Percentiles rank a stretch among this genome's conserved stretches.
Conservation (phyloP, 2,888 invertebrate species). For the Pachymerium ferrugineum region DNA sequence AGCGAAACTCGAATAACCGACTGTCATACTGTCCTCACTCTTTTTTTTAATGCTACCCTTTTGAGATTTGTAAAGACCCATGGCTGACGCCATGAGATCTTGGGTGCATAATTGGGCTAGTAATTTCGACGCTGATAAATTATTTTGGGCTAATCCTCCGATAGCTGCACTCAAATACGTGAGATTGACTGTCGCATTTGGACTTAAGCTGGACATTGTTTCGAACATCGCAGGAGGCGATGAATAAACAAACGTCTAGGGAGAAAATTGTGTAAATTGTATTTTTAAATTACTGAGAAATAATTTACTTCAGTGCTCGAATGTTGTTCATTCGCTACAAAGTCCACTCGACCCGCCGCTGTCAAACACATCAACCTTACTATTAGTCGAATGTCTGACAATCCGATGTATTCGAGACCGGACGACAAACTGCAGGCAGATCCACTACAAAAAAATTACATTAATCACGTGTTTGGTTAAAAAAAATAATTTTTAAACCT, state of each 20-base stretch:
- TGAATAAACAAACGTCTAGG: neutral
- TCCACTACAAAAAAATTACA: constrained; percentile 43
- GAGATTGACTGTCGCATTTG: constrained; percentile 36
- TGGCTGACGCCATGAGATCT: constrained; percentile 52
- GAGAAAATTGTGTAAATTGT: neutral
- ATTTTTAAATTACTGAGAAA: neutral
- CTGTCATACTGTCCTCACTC: neutral
- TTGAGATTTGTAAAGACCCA: constrained; percentile 42
- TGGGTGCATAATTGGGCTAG: constrained; percentile 57
- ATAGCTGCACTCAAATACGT: constrained; percentile 48
- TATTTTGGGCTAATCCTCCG: constrained; percentile 55
- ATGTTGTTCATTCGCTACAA: constrained; percentile 38
- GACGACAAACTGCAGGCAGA: constrained; percentile 50
- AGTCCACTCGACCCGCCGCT: constrained; percentile 55
- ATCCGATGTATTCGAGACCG: constrained; percentile 51
- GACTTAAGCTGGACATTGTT: neutral
- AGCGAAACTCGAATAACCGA: constrained; percentile 48
- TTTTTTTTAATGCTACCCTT: constrained; percentile 37
- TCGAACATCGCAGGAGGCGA: neutral
- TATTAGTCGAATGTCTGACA: constrained; percentile 57
- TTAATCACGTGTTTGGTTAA: neutral
- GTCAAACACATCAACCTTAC: constrained; percentile 58
- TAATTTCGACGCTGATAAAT: constrained; percentile 54
- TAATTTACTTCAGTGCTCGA: neutral
- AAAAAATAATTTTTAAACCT: constrained; percentile 42